Conservation (phyloP, 2,888 invertebrate species). For the Trisateles emortualis region DNA sequence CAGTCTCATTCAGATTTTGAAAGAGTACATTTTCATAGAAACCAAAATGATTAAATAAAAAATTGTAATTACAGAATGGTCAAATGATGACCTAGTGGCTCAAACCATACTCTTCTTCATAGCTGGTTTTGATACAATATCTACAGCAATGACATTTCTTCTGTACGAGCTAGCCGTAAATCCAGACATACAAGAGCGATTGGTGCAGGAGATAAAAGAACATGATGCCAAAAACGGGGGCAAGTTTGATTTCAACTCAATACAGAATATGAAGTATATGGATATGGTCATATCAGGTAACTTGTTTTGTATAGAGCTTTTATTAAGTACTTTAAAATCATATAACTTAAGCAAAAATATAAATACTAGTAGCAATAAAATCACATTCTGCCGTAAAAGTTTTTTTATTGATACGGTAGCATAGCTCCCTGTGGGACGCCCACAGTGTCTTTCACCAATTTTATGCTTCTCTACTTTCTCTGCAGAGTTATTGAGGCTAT, state of each 20-base stretch:
- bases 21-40: too few species aligned
- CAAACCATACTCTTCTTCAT: slow-evolving; percentile 83
- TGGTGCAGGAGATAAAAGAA: slow-evolving; percentile 83
- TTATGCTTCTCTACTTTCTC: too few species aligned
- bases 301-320: too few species aligned
- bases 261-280: slow-evolving; percentile 85
- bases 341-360: too few species aligned
- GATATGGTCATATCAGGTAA: slow-evolving; percentile 87
- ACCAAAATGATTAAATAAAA: too few species aligned
- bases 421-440: too few species aligned
- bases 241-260: slow-evolving; percentile 74
- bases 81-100: slow-evolving; percentile 69
- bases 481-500: too few species aligned
- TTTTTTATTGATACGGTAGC: too few species aligned
- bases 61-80: slow-evolving; percentile 55
- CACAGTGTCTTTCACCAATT: too few species aligned
- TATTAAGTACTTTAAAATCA: not conserved
- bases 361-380: too few species aligned
- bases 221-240: slow-evolving; percentile 66
- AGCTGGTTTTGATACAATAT: slow-evolving; percentile 83
- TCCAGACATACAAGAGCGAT: slow-evolving; percentile 83
- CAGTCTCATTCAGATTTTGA: too few species aligned
- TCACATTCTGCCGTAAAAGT: too few species aligned
- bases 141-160: slow-evolving; percentile 75
- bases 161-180: slow-evolving; percentile 86